Evolutionary conservation across 92 coral and sea anemone genomes (phyloP), one percentile per base, ranked within the genome.

Genomic region (Palythoa caribaeorum): DNA sequence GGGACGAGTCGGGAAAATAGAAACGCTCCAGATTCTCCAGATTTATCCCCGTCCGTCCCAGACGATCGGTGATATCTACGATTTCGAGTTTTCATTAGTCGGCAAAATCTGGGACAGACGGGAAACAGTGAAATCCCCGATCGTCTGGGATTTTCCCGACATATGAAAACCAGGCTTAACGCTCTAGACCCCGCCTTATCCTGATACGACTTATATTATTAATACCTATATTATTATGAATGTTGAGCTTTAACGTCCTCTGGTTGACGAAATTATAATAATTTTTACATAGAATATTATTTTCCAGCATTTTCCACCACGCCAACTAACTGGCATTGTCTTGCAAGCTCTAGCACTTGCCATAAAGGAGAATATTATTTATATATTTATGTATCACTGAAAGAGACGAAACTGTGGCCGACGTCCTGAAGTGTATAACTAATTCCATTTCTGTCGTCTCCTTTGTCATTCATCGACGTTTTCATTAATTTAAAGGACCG

Each of bases 251-350:
- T 81, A 81, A 71, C 86, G 86, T 81, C 86, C 59, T 37, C 76
- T 81, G 19, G 20, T 5, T 20, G 86, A 81, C 86, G 86, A 66
- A 68, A 81, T 81, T 16, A 80, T 80, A 20, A 63, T 80, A 80
- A 81, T 47, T 66, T 81, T 38, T 54, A 81, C 44, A 17, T 81
- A 81, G 35, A 81, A 81, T 38, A 70, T 70, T 39, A 65, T 9
- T 40, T 68, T 17, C 15, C 40, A 16, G 20, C 17, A 81, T 81
- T 63, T 44, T 17, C 19, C 4, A 48, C 14, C 5, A 81, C 35
- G 12, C 12, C 28, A 69, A 28, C 62, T 6, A 11, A 14, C 9
- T 35, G 50, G 2, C 37, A 80, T 7, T 63, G 9, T 6, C 65
- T 39, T 16, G 60, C 11, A 9, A 65, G 62, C 16, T 47, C 15